Evolutionary conservation across 2,797 vertebrate species (phyloP).

Genomic region (Scyliorhinus canicula): DNA sequence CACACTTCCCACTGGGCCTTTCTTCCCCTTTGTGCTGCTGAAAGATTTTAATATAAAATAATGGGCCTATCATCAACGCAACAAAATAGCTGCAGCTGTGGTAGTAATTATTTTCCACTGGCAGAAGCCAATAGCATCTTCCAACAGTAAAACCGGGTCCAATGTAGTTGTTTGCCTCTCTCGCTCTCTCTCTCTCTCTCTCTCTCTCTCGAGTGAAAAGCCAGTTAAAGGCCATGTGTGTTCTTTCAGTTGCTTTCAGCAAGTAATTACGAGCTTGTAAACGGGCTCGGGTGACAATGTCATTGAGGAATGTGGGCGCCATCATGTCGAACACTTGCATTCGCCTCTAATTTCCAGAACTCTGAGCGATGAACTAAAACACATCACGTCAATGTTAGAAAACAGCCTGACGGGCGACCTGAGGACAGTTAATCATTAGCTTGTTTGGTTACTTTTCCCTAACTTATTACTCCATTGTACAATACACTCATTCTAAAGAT

Average conservation of each 20-base stretch:
- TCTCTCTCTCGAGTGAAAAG: not conserved
- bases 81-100: conserved; percentile 18
- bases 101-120: conserved; percentile 1
- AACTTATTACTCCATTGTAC: not conserved
- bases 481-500: not conserved
- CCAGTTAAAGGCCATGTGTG: conserved; percentile 14
- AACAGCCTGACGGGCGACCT: not conserved
- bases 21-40: not conserved
- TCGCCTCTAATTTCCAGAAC: not conserved
- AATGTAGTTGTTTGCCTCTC: not conserved
- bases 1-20: not conserved
- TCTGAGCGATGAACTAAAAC: not conserved
- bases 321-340: not conserved
- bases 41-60: conserved; percentile 15
- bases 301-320: not conserved
- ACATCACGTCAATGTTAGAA: not conserved
- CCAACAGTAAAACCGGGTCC: not conserved
- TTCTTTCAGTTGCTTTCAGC: conserved; percentile 20
- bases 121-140: conserved; percentile 16
- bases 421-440: not conserved
- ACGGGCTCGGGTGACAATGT: not conserved
- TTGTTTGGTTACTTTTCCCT: not conserved
- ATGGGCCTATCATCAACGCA: not conserved
- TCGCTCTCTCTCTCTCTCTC: not conserved
- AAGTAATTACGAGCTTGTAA: conserved; percentile 1